Evolutionary conservation across 2,797 vertebrate genomes (phyloP).

Genomic region (Tragopan temminckii): DNA sequence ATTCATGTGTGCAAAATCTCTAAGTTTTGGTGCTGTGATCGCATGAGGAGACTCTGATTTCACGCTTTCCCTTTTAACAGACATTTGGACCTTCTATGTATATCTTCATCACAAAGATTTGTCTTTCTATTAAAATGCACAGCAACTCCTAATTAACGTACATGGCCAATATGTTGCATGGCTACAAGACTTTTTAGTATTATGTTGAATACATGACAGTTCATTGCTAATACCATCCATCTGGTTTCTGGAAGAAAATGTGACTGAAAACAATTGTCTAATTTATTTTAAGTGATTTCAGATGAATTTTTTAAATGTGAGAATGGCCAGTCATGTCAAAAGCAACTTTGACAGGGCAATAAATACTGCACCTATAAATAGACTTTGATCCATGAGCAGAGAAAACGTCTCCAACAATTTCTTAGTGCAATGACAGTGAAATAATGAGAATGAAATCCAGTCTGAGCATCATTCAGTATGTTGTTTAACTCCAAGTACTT

Average conservation of each 20-base stretch:
- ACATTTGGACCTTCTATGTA: neutral
- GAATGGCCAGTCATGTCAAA: neutral
- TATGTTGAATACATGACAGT: neutral
- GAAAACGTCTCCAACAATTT: constrained; percentile 44
- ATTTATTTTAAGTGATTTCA: constrained; percentile 12
- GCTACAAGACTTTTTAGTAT: neutral
- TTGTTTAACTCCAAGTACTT: constrained; percentile 69
- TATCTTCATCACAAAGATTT: neutral
- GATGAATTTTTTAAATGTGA: neutral
- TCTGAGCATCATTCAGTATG: constrained; percentile 59
- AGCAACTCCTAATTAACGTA: constrained; percentile 8
- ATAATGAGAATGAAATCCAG: constrained; percentile 62
- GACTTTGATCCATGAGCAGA: constrained; percentile 27
- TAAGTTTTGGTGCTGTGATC: neutral
- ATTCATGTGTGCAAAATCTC: neutral
- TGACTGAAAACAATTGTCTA: neutral
- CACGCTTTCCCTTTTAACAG: neutral
- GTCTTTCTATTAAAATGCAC: constrained; percentile 6
- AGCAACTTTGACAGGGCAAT: neutral
- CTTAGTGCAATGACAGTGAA: constrained; percentile 40
- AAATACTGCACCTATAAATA: constrained; percentile 30
- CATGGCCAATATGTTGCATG: neutral
- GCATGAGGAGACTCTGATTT: neutral
- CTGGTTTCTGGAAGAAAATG: neutral
- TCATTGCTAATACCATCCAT: constrained; percentile 1